phyloP scores from a whole-genome alignment of 1,140 invertebrate species.

The Drosophila lacertosa region DNA sequence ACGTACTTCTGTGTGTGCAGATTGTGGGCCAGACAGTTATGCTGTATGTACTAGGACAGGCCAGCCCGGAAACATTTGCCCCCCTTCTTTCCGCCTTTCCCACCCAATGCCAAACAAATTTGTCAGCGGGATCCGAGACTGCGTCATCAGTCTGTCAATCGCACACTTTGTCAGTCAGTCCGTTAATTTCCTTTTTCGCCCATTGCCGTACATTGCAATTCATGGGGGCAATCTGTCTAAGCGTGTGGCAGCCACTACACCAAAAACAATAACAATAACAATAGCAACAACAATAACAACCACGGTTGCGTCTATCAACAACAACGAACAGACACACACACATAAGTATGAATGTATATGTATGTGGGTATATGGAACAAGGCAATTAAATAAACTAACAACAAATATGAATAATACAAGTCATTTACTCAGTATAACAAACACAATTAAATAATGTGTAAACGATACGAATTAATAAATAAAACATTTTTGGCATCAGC shows the following conservation, averaged over 20 bases:
- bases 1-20: neutral
- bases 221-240: slow-evolving; percentile 24
- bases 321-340: neutral
- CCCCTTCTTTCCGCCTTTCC: neutral
- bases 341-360: neutral
- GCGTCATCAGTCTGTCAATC: slow-evolving; percentile 15
- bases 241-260: neutral
- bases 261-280: neutral
- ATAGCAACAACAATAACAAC: neutral
- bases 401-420: neutral
- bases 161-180: slow-evolving; percentile 1
- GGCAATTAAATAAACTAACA: neutral
- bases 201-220: slow-evolving; percentile 16
- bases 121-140: slow-evolving; percentile 8
- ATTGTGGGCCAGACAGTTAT: neutral
- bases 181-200: slow-evolving; percentile 32
- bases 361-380: slow-evolving; percentile 8
- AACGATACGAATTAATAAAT: too few relatives aligned
- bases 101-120: slow-evolving; percentile 12
- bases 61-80: neutral
- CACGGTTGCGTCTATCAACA: slow-evolving; percentile 8
- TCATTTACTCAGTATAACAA: neutral
- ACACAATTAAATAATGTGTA: neutral
- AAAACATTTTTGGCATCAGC: too few relatives aligned
- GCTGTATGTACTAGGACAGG: neutral